These are phyloP conservation scores for Meghimatium bilineatum DNA, from an alignment of 2,888 invertebrate genomes.

Conservation along the genomic window DNA sequence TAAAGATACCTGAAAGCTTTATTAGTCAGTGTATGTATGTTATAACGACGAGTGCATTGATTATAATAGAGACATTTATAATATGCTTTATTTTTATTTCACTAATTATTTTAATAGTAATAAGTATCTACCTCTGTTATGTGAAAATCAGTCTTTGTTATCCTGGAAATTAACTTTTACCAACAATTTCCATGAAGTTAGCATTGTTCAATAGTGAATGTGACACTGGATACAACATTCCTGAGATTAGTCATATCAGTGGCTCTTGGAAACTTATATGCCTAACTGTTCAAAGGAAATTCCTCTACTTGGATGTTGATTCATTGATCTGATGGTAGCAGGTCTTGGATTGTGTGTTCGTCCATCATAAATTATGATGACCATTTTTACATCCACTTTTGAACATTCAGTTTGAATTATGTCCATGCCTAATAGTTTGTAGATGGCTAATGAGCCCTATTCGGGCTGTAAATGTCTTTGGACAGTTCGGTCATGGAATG, in stretches of 20 bases:
- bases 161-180: neutral
- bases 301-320: too few species aligned
- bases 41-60: neutral
- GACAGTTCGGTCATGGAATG: too few species aligned
- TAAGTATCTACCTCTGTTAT: neutral
- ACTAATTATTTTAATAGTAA: neutral
- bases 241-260: neutral
- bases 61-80: neutral
- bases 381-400: too few species aligned
- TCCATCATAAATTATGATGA: too few species aligned
- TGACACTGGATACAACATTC: neutral
- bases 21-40: neutral
- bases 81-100: neutral
- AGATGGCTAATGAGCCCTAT: too few species aligned
- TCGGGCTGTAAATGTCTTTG: too few species aligned
- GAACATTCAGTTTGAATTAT: too few species aligned
- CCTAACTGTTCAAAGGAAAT: too few species aligned
- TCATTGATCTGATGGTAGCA: too few species aligned
- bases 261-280: too few species aligned
- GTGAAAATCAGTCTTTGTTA: neutral
- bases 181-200: neutral
- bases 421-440: too few species aligned
- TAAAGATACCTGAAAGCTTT: neutral
- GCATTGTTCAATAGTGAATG: neutral
- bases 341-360: too few species aligned